Evolutionary conservation across 2,888 invertebrate species (phyloP), one percentile per base, ranked within the genome.

Genomic region (Parnassius orleans): DNA sequence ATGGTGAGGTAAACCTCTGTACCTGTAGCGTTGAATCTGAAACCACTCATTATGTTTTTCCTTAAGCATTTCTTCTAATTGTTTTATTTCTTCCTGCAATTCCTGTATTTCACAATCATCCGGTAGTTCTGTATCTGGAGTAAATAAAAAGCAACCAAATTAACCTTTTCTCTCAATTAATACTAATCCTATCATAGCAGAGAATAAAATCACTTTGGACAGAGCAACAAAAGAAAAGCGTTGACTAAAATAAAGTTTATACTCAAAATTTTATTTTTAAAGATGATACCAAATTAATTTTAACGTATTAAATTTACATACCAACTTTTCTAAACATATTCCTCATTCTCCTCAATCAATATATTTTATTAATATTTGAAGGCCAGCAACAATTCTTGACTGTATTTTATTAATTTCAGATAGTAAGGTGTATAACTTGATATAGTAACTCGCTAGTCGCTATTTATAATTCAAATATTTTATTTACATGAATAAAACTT

Each of bases 11-110:
- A 19, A 19, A 19, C 19, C 70, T 61, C 73, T 80, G 52, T 76
- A 79, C 19, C 72, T 75, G 43, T 79, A 77, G 64, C 84, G 75
- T 66, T 85, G 85, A 0, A 85, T 69, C 66, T 83, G 78, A 69
- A 89, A 87, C n/a, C 84, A 64, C 63, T 84, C 81, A 69, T 81
- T 72, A 24, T 87, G 82, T 64, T 79, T 82, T 33, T 84, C 78
- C 62, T 71, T 79, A 0, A 89, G 68, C 44, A 68, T 75, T 59
- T 78, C 68, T 69, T 87, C 78, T 42, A 88, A 64, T 19, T 75
- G 71, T 46, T 78, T 65, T 60, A 89, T 72, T 66, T 87, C 86
- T 48, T 83, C 76, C 63, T 80, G 74, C 10, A 86, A 61, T 12
- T 85, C 84, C 19, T 19, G 19, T 2, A 2, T 2, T 41, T 81